Conservation (phyloP, 1,140 invertebrate genomes). For the Parasteatoda tepidariorum region DNA sequence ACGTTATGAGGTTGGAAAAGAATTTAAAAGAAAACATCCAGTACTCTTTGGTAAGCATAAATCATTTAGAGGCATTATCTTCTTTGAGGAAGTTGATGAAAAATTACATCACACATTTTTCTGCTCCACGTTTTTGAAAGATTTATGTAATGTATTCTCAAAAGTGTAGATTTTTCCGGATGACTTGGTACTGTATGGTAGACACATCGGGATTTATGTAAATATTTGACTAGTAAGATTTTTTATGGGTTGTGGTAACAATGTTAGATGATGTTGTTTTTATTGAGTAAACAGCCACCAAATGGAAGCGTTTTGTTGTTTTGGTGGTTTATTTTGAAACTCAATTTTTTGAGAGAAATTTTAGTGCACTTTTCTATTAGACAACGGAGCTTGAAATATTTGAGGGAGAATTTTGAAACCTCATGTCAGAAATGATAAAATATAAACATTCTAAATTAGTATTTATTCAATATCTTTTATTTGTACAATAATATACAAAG, state of each 20-base stretch:
- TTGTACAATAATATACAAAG: neutral
- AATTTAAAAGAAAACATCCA: constrained; percentile 41
- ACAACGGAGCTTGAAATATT: neutral
- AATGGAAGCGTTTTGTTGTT: neutral
- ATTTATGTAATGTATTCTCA: constrained; percentile 23
- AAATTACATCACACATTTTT: neutral
- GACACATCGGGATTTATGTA: constrained; percentile 10
- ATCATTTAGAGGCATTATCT: constrained; percentile 39
- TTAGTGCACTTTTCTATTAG: neutral
- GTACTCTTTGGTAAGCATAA: constrained; percentile 13
- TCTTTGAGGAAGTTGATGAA: constrained; percentile 4
- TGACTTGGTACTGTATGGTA: neutral
- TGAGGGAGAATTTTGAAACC: neutral
- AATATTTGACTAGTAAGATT: constrained; percentile 18
- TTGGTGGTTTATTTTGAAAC: neutral
- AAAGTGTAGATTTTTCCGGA: constrained; percentile 5
- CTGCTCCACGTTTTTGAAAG: neutral
- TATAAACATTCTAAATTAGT: neutral
- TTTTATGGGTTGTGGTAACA: neutral
- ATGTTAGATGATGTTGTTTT: neutral
- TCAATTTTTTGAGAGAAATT: too few relatives aligned
- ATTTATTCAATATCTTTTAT: neutral
- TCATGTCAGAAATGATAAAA: neutral
- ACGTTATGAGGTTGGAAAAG: constrained; percentile 24
- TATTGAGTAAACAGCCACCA: neutral